Conservation (phyloP, 2,888 invertebrate genomes). For the Drosophila robusta region DNA sequence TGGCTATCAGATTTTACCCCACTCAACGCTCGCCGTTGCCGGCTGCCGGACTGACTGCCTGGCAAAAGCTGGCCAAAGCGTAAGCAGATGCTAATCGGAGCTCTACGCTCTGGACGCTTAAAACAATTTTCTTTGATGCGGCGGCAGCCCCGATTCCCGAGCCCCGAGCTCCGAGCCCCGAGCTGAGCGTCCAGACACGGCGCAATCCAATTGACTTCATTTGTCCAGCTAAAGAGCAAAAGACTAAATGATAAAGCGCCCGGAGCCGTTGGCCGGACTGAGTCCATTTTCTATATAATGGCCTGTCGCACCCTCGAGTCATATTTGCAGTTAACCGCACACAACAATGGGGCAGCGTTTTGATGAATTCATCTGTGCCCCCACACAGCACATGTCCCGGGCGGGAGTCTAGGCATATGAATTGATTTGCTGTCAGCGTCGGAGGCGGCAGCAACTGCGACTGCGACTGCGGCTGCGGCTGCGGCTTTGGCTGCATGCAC, state of each 20-base stretch:
- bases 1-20: conserved; percentile 35
- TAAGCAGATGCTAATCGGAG: conserved; percentile 73
- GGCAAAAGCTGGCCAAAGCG: conserved; percentile 12
- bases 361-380: conserved; percentile 62
- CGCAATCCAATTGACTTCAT: conserved; percentile 79
- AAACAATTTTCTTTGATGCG: conserved; percentile 81
- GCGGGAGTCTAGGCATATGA: conserved; percentile 62
- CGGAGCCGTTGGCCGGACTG: conserved; percentile 37
- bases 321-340: conserved; percentile 74
- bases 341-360: conserved; percentile 58
- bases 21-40: conserved; percentile 29
- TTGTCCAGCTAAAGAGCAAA: conserved; percentile 66
- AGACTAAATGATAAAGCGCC: conserved; percentile 70
- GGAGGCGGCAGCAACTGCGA: conserved; percentile 22
- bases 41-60: conserved; percentile 38
- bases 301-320: conserved; percentile 65
- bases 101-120: conserved; percentile 63
- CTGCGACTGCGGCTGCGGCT: conserved; percentile 22
- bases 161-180: conserved; percentile 6
- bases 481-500: conserved; percentile 61
- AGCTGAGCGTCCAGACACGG: conserved; percentile 29
- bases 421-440: conserved; percentile 76
- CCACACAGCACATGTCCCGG: conserved; percentile 8
- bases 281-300: conserved; percentile 63
- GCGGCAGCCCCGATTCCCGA: conserved; percentile 5